These are phyloP conservation scores for Lasioglossum oenotherae DNA, from an alignment of 2,888 invertebrate species.

Conservation along the genomic window DNA sequence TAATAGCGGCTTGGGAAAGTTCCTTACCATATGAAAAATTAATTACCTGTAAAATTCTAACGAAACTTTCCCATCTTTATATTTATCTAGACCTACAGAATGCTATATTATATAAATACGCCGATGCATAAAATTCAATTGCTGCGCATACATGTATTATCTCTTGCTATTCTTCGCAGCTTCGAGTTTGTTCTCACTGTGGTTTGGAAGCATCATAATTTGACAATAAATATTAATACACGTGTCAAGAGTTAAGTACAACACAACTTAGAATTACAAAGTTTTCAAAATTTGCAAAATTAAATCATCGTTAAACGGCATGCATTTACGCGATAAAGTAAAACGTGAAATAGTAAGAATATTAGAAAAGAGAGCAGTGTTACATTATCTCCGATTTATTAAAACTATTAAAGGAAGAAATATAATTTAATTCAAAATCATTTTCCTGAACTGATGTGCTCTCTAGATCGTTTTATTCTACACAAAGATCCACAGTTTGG, in stretches of 20 bases:
- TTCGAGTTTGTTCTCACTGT: not conserved
- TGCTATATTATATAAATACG: not conserved
- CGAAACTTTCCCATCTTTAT: not conserved
- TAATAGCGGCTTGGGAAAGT: not conserved
- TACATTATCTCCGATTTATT: not conserved
- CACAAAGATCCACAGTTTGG: not conserved
- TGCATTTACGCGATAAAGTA: not conserved
- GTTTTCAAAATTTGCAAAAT: not conserved
- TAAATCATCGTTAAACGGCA: not conserved
- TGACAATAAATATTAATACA: not conserved
- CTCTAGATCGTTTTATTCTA: not conserved
- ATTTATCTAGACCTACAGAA: not conserved
- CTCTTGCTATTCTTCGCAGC: not conserved
- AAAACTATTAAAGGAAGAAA: not conserved
- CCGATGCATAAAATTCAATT: not conserved
- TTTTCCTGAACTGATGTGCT: no score
- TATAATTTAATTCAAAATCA: not conserved
- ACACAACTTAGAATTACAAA: not conserved
- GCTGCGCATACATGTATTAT: not conserved
- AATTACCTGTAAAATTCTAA: not conserved
- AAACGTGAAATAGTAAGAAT: not conserved
- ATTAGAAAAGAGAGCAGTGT: not conserved
- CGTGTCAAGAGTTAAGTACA: not conserved
- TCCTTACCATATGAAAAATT: not conserved
- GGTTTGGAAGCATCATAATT: not conserved